Evolutionary conservation across 2,797 vertebrate genomes (phyloP).

Genomic region (Pangasius macronema): DNA sequence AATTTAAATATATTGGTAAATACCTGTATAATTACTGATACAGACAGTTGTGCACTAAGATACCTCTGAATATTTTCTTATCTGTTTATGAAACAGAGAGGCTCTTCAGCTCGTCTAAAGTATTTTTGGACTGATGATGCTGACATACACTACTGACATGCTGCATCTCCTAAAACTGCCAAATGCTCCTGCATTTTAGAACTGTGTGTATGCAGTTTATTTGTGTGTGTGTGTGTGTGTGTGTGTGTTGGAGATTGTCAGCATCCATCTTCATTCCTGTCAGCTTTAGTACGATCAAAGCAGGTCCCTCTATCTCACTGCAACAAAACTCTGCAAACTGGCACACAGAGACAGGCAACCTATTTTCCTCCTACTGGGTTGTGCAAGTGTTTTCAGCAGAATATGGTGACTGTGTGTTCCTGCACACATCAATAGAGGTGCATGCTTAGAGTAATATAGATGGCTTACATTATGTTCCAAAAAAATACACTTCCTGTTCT

Average conservation of each 20-base stretch:
- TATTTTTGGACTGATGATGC: constrained; percentile 32
- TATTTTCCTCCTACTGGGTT: constrained; percentile 31
- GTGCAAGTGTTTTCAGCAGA: constrained; percentile 29
- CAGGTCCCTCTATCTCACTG: constrained; percentile 36
- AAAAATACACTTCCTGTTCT: neutral
- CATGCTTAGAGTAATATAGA: neutral
- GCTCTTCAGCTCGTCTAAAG: neutral
- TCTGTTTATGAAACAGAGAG: neutral
- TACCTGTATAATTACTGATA: neutral
- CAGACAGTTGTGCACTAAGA: neutral
- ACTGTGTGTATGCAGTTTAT: constrained; percentile 8
- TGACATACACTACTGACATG: constrained; percentile 20
- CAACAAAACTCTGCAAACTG: constrained; percentile 32
- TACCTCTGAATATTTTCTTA: constrained; percentile 12
- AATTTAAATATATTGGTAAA: neutral
- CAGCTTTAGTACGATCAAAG: constrained; percentile 40
- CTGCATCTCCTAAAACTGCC: constrained; percentile 1
- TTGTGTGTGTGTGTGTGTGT: constrained; percentile 15
- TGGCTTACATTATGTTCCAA: neutral
- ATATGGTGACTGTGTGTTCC: constrained; percentile 19
- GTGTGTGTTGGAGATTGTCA: constrained; percentile 17
- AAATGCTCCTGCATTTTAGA: constrained; percentile 25
- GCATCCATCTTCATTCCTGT: constrained; percentile 41
- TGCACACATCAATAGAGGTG: neutral
- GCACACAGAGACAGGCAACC: constrained; percentile 30